Base-by-base conservation (phyloP, 35 echinoderm and acorn worm species). In the Diadema setosum region DNA sequence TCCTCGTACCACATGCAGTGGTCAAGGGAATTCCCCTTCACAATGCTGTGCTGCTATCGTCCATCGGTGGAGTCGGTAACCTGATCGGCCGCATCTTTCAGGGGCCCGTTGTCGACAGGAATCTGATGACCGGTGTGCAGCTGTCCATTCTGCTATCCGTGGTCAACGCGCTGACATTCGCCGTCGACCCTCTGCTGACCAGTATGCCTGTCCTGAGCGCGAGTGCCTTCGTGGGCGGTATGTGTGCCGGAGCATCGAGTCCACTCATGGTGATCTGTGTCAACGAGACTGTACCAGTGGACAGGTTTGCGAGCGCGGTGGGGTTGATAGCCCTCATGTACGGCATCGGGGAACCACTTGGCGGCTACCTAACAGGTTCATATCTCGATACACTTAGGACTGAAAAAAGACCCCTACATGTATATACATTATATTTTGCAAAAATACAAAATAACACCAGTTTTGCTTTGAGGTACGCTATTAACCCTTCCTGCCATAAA, bases 1-100 rank as follows among this genome's bases (percentile, higher is more conserved):
- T 87, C 58, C 85, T 87, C 5, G 85, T 87, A n/a, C 85, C 85
- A 5, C 85, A 87, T 30, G 60, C 85, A 15, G 40, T 87, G n/a
- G 43, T 45, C 16, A 42, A 73, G 32, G 85, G 85, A 26, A 73
- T 73, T 31, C 60, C 23, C 24, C 6, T 35, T 17, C 61, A 87
- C 12, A 48, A 20, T 15, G 64, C 85, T 32, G 64, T 70, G 29
- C 75, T 87, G 25, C 39, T 87, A 35, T 87, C 85, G 1, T 73
- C 85, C 6, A 44, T 87, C 24, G 85, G 63, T 29, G 85, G 85
- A 23, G 24, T 87, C 4, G 85, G 85, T 52, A 73, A 65, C 25
- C 63, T 87, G 5, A 45, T 87, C 29, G 85, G 85, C 36, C 85
- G 85, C 36, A 30, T 87, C 4, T 48, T 63, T 42, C 82, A 84